Percentiles rank a stretch among this genome's conserved stretches.
Conservation (phyloP, 2,888 invertebrate genomes). For the Platycheirus albimanus region DNA sequence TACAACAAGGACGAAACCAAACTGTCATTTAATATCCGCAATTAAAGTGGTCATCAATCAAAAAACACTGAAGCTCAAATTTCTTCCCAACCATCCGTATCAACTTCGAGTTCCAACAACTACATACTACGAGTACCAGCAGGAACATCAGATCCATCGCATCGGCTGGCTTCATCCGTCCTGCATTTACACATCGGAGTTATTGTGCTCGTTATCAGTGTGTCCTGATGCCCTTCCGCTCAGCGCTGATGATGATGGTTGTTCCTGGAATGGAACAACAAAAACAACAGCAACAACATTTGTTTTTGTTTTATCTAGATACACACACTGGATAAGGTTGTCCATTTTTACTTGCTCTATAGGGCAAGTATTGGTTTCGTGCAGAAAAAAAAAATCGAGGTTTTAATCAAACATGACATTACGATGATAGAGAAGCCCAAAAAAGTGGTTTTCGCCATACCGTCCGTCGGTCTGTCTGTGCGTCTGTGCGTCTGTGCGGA, state of each 20-base stretch:
- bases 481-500: too few species aligned
- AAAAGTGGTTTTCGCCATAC: too few species aligned
- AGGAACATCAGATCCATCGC: slow-evolving; percentile 32
- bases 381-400: too few species aligned
- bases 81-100: slow-evolving; percentile 60
- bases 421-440: too few species aligned
- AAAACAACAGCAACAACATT: slow-evolving; percentile 15
- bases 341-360: too few species aligned
- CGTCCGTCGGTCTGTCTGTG: too few species aligned
- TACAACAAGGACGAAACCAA: slow-evolving; percentile 75
- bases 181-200: slow-evolving; percentile 60
- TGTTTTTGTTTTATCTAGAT: slow-evolving; percentile 41
- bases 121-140: too few species aligned
- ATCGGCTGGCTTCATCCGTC: slow-evolving; percentile 51
- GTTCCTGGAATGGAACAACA: slow-evolving; percentile 55
- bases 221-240: slow-evolving; percentile 48
- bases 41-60: slow-evolving; percentile 83
- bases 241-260: slow-evolving; percentile 20
- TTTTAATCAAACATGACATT: too few species aligned
- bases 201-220: slow-evolving; percentile 72
- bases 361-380: too few species aligned
- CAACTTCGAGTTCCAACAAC: too few species aligned
- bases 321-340: slow-evolving; percentile 20
- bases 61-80: slow-evolving; percentile 78
- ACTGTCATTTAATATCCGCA: slow-evolving; percentile 83